Evolutionary conservation across 1,140 invertebrate species (phyloP), one percentile per base, ranked within the genome.

Genomic region (Drosophila pruinosa): DNA sequence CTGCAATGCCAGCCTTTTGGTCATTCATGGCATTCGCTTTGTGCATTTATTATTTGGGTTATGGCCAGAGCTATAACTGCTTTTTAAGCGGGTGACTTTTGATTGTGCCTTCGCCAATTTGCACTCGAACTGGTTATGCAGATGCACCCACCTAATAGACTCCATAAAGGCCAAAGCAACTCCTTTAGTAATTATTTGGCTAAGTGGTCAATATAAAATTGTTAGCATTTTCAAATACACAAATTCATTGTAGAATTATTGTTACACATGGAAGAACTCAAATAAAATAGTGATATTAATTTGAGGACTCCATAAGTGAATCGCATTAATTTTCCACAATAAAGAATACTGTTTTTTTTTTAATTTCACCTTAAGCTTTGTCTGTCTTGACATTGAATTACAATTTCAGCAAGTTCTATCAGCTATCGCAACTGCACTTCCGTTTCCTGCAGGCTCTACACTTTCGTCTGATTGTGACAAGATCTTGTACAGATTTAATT

Each of bases 21-120:
- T n/a, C 54, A 50, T 31, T 31, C 72, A 80, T 80, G 63, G 56
- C 48, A 80, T 76, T 73, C 52, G 59, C 72, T 86, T 80, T 86
- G 61, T 67, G 72, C 47, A 76, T 73, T 80, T 83, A 38, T 47
- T 38, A 68, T 63, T 36, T 17, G 50, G 38, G 24, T 59, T 63
- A 36, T 61, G 19, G 4, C 31, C 4, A 3, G 50, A 79, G 65
- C 75, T 53, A 41, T 69, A 67, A 65, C 54, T 12, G 48, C 54
- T 41, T 39, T 50, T 59, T 31, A 48, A 50, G 12, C 45, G 31
- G 28, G 24, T 65, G 28, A 26, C 41, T 26, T 39, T 47, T 39
- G 63, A 59, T 43, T 68, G 64, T 31, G 41, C 56, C 36, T 64
- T 72, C 54, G 17, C 22, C 52, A 71, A 82, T 79, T 79, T 71